Evolutionary conservation across 2,113 vertebrate genomes (phyloP).

Genomic region (Pluvianellus socialis): DNA sequence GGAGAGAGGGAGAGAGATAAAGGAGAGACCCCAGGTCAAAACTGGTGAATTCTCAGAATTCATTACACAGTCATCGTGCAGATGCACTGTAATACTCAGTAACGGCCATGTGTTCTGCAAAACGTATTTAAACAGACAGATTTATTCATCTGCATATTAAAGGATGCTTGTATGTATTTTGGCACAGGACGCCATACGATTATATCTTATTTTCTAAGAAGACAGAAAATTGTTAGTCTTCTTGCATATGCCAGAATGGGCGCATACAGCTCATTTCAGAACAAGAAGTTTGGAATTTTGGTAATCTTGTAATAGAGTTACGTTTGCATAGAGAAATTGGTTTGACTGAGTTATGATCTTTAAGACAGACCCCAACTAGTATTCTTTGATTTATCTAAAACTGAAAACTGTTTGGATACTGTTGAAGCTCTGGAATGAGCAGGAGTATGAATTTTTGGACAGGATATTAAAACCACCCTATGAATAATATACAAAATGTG

Average conservation of each 20-base stretch:
- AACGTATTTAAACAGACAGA: not conserved
- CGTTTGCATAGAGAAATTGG: not conserved
- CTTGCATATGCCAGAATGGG: not conserved
- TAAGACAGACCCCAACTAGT: not conserved
- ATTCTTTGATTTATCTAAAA: not conserved
- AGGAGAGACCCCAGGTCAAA: not conserved
- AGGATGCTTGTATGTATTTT: not conserved
- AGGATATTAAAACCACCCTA: not conserved
- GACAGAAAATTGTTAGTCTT: not conserved
- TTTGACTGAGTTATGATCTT: not conserved
- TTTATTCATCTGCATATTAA: not conserved
- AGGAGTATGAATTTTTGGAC: not conserved
- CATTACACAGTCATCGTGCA: not conserved
- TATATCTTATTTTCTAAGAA: not conserved
- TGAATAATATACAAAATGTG: not conserved
- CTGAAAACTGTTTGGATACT: not conserved
- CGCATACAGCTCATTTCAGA: not conserved
- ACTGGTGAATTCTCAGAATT: not conserved
- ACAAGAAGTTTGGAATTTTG: not conserved
- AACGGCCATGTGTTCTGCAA: not conserved
- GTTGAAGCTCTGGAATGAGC: not conserved
- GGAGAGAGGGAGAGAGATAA: not conserved
- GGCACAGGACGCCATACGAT: not conserved
- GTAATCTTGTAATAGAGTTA: not conserved
- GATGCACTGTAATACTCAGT: not conserved